Base-by-base conservation (phyloP, 2,888 invertebrate genomes). In the Amaurobius ferox region DNA sequence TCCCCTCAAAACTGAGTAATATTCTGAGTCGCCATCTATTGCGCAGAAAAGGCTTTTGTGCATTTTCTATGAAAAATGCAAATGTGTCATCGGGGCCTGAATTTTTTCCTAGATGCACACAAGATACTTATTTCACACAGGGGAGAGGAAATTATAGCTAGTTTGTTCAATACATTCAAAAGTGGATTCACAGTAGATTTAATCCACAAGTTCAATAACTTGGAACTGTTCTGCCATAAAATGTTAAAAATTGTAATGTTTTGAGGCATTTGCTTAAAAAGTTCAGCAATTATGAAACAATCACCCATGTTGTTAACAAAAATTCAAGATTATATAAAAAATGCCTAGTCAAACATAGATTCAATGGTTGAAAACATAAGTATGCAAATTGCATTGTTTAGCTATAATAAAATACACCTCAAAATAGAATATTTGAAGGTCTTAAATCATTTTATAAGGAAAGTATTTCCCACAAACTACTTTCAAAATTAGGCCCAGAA, bases 1-100 rank as follows among this genome's bases (percentile, higher is more conserved):
- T 85, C 83, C 83, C 83, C 83, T 85, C 83, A 76, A 78, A 78
- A 85, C 83, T 85, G 83, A 85, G 83, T 77, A 85, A 81, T 85
- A 85, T 85, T 85, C 83, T 23, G 19, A 23, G 5, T 23, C 23
- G 7, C 23, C 7, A n/a, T 16, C 23, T 55, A 55, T 23, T 71
- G 55, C 67, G 29, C 35, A 74, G 39, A 29, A 72, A 39, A 30
- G 26, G n/a, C 28, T 30, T 30, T 16, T 23, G 11, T 26, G 35
- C 68, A 44, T 6, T 70, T 68, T 66, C 44, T 61, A 77, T 72
- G 71, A 72, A 86, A 86, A 86, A 86, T 79, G 70, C 79, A 79
- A 79, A 77, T 32, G 66, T 74, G 44, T 66, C 35, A 40, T 70
- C 73, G 72, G 72, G 77, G 77, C 77, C 83, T 23, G 23, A 55